A percentile compares a stretch with the other conserved stretches of the same genome.
phyloP scores from a whole-genome alignment of 2,888 invertebrate genomes.

The Oscheius sp. region DNA sequence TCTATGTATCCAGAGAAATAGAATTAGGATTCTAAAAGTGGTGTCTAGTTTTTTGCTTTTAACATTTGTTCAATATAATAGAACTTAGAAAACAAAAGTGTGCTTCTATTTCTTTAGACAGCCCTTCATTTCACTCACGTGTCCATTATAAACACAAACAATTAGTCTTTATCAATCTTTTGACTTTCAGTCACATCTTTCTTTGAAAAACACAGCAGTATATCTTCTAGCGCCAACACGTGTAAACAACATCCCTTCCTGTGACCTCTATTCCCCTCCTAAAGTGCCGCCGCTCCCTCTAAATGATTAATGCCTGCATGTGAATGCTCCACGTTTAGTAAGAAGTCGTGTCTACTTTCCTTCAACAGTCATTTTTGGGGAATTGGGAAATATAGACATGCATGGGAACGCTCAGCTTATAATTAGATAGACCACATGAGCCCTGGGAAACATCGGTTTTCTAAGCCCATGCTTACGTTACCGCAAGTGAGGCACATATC shows the following conservation, averaged over 20 bases:
- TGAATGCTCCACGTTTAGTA: background rate
- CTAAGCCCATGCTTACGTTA: background rate
- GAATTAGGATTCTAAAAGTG: no score
- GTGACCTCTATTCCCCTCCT: background rate
- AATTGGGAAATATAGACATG: background rate
- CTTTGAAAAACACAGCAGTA: background rate
- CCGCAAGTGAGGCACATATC: no score
- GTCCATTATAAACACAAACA: no score
- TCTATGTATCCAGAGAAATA: no score
- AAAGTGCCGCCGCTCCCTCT: background rate
- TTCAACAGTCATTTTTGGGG: background rate
- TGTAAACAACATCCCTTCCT: background rate
- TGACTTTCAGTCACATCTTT: background rate
- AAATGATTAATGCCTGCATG: background rate
- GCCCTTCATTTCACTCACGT: no score
- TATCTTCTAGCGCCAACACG: background rate
- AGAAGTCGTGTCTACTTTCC: background rate
- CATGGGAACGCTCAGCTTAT: background rate
- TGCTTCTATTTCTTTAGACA: no score
- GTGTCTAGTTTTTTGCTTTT: no score
- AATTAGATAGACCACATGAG: constrained; percentile 8
- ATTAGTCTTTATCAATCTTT: no score
- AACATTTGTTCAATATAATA: no score
- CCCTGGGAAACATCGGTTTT: background rate
- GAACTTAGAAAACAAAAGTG: no score